A percentile compares a stretch with the other conserved stretches of the same genome.
Conservation (phyloP, 1,140 invertebrate genomes). For the Venturia canescens region DNA sequence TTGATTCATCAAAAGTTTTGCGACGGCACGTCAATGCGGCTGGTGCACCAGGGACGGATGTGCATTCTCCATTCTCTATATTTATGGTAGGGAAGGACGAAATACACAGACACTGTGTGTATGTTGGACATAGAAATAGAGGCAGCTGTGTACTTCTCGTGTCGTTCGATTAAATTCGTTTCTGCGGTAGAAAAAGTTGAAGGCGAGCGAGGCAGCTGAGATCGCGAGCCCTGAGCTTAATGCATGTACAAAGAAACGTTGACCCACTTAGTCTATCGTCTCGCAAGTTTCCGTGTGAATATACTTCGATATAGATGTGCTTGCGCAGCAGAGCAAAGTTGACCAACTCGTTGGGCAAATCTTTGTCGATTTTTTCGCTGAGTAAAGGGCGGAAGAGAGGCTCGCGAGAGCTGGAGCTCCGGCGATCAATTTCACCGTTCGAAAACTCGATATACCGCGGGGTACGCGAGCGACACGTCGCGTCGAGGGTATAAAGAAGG, state of each 20-base stretch:
- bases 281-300: not conserved
- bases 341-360: not conserved
- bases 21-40: not conserved
- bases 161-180: slow-evolving; percentile 7
- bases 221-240: not conserved
- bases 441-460: not conserved
- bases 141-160: not conserved
- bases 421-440: not conserved
- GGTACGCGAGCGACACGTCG: not conserved
- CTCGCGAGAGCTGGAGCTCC: not conserved
- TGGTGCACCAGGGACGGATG: not conserved
- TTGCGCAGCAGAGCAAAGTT: not conserved
- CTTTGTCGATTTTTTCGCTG: not conserved
- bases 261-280: slow-evolving; percentile 4
- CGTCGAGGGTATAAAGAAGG: not conserved
- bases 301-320: not conserved
- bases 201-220: not conserved
- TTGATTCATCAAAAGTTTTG: slow-evolving; percentile 8
- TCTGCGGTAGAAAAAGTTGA: not conserved
- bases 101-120: not conserved
- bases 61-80: no score
- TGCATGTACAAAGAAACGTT: not conserved
- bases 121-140: not conserved
- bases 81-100: no score
- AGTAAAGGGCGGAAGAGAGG: not conserved